These are phyloP conservation scores for Acanthoscelides obtectus DNA, from an alignment of 2,888 invertebrate species.

Conservation along the genomic window DNA sequence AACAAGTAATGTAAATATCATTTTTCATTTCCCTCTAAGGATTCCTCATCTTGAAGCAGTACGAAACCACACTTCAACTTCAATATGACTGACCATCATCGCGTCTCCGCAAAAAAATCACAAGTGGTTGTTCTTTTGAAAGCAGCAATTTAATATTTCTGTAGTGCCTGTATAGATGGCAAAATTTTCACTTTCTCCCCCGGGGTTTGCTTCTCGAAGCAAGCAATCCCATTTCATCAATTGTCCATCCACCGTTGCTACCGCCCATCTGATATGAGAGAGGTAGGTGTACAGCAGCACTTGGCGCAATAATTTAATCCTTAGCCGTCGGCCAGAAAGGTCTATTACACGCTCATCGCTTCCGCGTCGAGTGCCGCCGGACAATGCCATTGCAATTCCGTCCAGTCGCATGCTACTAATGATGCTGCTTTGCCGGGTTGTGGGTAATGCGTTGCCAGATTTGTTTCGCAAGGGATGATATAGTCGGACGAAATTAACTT, in stretches of 20 bases:
- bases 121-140: too few species aligned
- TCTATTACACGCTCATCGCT: not conserved
- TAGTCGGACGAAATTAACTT: too few species aligned
- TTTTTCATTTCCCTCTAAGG: too few species aligned
- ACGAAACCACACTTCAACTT: too few species aligned
- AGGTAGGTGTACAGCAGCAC: not conserved
- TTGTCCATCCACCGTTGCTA: not conserved
- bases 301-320: not conserved
- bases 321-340: not conserved
- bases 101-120: too few species aligned
- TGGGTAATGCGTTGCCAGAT: not conserved
- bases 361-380: not conserved
- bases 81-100: too few species aligned
- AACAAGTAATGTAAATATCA: too few species aligned
- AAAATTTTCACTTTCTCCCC: not conserved
- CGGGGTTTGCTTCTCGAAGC: not conserved
- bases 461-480: too few species aligned
- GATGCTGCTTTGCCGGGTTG: not conserved
- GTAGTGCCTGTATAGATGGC: not conserved
- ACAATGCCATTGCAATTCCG: not conserved
- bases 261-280: not conserved
- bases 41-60: too few species aligned
- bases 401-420: not conserved
- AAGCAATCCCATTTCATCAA: not conserved
- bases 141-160: not conserved